Percentiles rank a stretch among this genome's conserved stretches.
Conservation (phyloP, 2,888 invertebrate species). For the Alentia gelatinosa region DNA sequence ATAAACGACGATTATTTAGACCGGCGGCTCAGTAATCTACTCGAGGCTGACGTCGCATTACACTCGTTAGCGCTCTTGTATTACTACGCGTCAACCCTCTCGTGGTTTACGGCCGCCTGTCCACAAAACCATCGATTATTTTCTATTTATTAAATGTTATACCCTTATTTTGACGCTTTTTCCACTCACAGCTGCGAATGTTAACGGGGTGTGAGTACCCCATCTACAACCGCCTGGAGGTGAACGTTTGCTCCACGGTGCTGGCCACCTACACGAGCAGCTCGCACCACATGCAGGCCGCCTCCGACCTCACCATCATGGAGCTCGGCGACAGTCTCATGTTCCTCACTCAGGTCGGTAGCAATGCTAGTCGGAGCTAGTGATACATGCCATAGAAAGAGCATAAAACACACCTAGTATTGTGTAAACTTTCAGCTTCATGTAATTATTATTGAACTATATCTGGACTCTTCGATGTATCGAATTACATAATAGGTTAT, state of each 20-base stretch:
- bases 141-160: background rate
- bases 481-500: too few relatives aligned
- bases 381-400: background rate
- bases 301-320: background rate
- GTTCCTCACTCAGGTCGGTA: constrained; percentile 23
- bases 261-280: background rate
- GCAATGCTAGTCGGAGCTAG: background rate
- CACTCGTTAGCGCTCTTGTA: too few relatives aligned
- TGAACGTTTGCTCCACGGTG: background rate
- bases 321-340: background rate
- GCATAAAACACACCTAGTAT: too few relatives aligned
- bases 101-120: too few relatives aligned
- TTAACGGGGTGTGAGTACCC: constrained; percentile 3
- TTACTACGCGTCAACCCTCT: too few relatives aligned
- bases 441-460: too few relatives aligned
- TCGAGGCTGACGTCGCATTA: too few relatives aligned
- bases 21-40: too few relatives aligned
- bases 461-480: too few relatives aligned
- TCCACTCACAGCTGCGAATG: background rate
- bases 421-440: too few relatives aligned
- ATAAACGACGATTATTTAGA: too few relatives aligned
- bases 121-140: too few relatives aligned
- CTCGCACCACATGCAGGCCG: constrained; percentile 8
- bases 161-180: background rate
- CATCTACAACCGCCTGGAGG: background rate